A percentile compares a stretch with the other conserved stretches of the same genome.
Evolutionary conservation across 2,797 vertebrate species (phyloP).

Genomic region (Galagoides demidoff): DNA sequence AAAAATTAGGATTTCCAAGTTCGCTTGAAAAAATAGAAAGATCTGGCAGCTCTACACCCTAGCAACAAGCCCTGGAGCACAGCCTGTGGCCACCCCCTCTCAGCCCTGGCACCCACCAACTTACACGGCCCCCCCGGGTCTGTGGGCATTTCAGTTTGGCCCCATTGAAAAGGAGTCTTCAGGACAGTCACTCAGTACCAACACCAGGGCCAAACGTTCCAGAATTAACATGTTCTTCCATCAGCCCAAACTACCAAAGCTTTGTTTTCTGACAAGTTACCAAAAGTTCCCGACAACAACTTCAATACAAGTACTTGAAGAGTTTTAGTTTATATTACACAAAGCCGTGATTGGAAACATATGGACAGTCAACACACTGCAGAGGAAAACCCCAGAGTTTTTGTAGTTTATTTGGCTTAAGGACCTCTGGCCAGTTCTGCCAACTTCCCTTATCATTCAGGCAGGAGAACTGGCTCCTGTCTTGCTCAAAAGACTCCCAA

Average conservation of each 20-base stretch:
- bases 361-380: constrained; percentile 12
- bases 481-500: not conserved
- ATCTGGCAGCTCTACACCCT: not conserved
- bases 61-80: not conserved
- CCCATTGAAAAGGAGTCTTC: not conserved
- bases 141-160: not conserved
- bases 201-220: not conserved
- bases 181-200: not conserved
- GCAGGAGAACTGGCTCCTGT: constrained; percentile 40
- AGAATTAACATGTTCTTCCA: not conserved
- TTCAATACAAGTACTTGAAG: not conserved
- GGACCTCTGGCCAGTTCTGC: not conserved
- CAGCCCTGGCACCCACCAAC: not conserved
- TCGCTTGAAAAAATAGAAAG: constrained; percentile 22
- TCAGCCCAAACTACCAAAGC: not conserved
- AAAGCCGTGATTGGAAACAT: constrained; percentile 70
- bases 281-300: constrained; percentile 55
- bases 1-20: constrained; percentile 60
- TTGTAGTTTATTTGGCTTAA: not conserved
- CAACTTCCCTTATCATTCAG: not conserved
- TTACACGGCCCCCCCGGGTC: not conserved
- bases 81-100: not conserved
- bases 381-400: not conserved
- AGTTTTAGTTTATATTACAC: constrained; percentile 32
- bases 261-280: constrained; percentile 42